phyloP scores from a whole-genome alignment of 1,140 invertebrate genomes.

The Rhagoletis pomonella region DNA sequence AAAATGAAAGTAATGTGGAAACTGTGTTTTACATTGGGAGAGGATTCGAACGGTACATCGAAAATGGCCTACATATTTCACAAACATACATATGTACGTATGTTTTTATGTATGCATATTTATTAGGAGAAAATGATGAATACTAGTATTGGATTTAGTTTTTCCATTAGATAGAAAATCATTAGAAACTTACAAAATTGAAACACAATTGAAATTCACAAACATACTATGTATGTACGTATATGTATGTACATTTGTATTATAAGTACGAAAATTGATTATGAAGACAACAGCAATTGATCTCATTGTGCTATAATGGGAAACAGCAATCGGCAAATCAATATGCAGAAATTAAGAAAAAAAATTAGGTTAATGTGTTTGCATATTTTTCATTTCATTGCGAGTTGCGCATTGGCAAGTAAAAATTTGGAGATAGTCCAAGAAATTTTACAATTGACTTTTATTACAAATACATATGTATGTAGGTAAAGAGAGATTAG shows the following conservation, averaged over 20 bases:
- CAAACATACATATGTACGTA: not conserved
- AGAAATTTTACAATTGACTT: constrained; percentile 33
- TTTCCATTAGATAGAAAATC: too few species aligned
- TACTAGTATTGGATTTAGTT: too few species aligned
- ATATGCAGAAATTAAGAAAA: constrained; percentile 5
- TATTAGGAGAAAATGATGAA: not conserved
- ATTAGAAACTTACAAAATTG: not conserved
- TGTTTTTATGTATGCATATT: not conserved
- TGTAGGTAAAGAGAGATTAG: not conserved
- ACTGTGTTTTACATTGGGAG: too few species aligned
- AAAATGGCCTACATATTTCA: too few species aligned
- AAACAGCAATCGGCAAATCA: constrained; percentile 24
- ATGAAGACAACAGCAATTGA: not conserved
- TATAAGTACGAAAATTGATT: not conserved
- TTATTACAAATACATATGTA: not conserved
- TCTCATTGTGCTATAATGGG: constrained; percentile 15
- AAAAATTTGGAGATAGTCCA: constrained; percentile 31
- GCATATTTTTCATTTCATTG: not conserved
- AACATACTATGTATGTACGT: not conserved
- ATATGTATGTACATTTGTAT: not conserved
- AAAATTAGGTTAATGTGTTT: constrained; percentile 49
- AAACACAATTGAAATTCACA: not conserved
- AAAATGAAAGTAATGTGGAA: too few species aligned
- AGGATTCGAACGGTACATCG: too few species aligned
- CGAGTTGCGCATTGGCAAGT: not conserved